These are phyloP conservation scores for Platynereis dumerilii DNA, from an alignment of 2,888 invertebrate species.

Conservation along the genomic window DNA sequence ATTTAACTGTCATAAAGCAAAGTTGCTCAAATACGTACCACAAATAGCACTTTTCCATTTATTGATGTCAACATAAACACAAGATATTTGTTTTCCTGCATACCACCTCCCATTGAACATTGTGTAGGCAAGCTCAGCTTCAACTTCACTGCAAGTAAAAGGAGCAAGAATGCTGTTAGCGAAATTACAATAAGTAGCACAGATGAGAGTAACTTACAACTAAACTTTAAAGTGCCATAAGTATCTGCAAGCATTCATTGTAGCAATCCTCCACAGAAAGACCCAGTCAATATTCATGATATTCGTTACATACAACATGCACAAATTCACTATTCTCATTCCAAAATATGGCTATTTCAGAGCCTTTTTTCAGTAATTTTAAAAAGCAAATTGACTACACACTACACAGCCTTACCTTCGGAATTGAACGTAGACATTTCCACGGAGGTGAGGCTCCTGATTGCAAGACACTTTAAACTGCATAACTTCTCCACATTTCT, in stretches of 20 bases:
- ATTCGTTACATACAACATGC: too few species aligned
- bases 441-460: constrained; percentile 82
- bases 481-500: constrained; percentile 65
- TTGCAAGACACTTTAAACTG: constrained; percentile 81
- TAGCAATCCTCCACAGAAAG: too few species aligned
- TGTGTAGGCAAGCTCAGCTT: constrained; percentile 70
- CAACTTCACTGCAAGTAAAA: constrained; percentile 51
- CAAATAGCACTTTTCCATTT: constrained; percentile 90
- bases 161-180: too few species aligned
- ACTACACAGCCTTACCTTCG: constrained; percentile 51
- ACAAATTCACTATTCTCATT: too few species aligned
- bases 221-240: too few species aligned
- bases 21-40: constrained; percentile 67
- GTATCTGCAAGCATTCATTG: too few species aligned
- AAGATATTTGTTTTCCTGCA: constrained; percentile 80
- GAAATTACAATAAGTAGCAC: too few species aligned
- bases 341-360: too few species aligned
- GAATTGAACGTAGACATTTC: constrained; percentile 89
- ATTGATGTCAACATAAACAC: constrained; percentile 78
- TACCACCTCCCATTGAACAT: constrained; percentile 86
- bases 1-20: not conserved
- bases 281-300: too few species aligned
- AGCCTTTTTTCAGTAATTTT: too few species aligned
- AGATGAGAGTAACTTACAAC: too few species aligned
- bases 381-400: too few species aligned